Base-by-base conservation (phyloP, 2,113 vertebrate species). In the Hassar affinis region DNA sequence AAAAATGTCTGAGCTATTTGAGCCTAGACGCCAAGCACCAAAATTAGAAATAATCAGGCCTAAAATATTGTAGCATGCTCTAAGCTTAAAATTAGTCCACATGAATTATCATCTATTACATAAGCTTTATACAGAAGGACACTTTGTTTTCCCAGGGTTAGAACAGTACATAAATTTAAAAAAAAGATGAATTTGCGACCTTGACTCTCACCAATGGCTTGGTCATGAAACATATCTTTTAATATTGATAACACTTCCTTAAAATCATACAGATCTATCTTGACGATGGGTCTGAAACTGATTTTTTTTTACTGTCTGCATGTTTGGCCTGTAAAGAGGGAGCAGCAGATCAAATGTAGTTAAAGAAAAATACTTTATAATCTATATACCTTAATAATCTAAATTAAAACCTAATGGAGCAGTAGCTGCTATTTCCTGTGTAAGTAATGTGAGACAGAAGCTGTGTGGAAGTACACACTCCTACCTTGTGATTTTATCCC, bases 401-500 rank as follows among this genome's bases (percentile, higher is more conserved):
- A 17, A 78, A 77, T 18, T 45, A 27, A 33, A 49, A 27, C 38
- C 12, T 42, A 59, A 78, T n/a, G 30, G 3, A 42, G 4, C 38
- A 38, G 5, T 42, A 57, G 54, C 20, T 42, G 77, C 6, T 61
- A 9, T 78, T 71, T 59, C 35, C 68, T 72, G 45, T 74, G 54
- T n/a, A 49, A 17, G 2, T 11, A 27, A 27, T 10, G 52, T 42
- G 49, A 45, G 64, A 45, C 10, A 6, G 45, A 47, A 22, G 1
- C 5, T 9, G 7, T 75, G 47, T 52, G 51, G 15, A 52, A 45
- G 2, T 78, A 64, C 30, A 52, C 79, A 56, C 20, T 42, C 83
- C 49, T 91, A 93, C 92, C 92, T 90, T 91, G 91, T 52, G 88
- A 87, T 89, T 86, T 93, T 27, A 93, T 47, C 45, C 93, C 93